These are phyloP conservation scores for Callorhinus ursinus DNA, from an alignment of 2,113 vertebrate genomes.

Conservation along the genomic window DNA sequence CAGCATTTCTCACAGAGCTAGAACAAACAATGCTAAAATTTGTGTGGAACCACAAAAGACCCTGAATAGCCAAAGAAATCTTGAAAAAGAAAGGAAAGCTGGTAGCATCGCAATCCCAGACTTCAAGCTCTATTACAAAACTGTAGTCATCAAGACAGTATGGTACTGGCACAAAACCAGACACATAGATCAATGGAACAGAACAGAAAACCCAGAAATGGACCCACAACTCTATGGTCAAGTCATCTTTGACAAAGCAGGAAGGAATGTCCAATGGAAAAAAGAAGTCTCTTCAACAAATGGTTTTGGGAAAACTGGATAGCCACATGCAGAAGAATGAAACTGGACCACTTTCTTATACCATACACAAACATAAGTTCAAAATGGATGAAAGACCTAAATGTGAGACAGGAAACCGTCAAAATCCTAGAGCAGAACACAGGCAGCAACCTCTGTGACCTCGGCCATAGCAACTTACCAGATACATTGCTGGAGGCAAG, in stretches of 20 bases:
- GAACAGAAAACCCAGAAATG: neutral
- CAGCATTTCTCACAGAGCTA: neutral
- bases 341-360: neutral
- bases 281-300: neutral
- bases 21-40: neutral
- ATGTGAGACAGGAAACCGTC: neutral
- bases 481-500: neutral
- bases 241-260: neutral
- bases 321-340: neutral
- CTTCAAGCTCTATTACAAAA: neutral
- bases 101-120: neutral
- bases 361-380: neutral
- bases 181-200: neutral
- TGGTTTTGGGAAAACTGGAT: neutral
- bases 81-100: neutral
- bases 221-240: neutral
- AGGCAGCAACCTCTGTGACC: neutral
- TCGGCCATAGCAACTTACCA: neutral
- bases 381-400: neutral
- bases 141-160: neutral
- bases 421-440: neutral
- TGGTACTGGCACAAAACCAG: neutral
- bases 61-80: neutral
- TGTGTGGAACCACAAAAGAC: neutral
- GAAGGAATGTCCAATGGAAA: neutral